Percentiles rank a stretch among this genome's conserved stretches.
phyloP scores from a whole-genome alignment of 2,113 vertebrate species.

The Neomonachus schauinslandi region DNA sequence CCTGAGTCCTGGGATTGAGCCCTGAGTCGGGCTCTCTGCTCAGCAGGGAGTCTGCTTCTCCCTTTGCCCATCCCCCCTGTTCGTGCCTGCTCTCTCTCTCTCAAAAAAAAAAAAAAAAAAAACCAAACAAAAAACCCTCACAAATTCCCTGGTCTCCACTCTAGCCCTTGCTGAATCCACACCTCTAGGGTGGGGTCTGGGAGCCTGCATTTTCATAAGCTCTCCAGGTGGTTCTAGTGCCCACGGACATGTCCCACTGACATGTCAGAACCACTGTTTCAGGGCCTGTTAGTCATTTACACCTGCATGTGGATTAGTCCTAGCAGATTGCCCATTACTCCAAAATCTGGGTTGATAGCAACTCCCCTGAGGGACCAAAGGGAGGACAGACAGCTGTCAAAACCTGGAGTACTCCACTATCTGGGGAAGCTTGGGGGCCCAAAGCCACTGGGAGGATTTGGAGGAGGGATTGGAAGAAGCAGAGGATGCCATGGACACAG shows the following conservation, averaged over 20 bases:
- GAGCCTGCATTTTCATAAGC: neutral
- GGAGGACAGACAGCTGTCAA: neutral
- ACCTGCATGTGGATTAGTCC: neutral
- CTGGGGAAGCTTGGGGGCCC: neutral
- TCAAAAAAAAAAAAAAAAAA: too few relatives aligned
- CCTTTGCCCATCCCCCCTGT: neutral
- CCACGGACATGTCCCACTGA: neutral
- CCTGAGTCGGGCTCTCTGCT: neutral
- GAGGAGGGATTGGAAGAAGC: neutral
- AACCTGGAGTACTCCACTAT: neutral
- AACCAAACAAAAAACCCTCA: neutral
- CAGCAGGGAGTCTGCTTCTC: neutral
- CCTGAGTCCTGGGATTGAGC: neutral
- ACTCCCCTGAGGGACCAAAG: neutral
- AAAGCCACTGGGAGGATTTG: neutral
- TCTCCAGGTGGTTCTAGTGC: neutral
- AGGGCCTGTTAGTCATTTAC: neutral
- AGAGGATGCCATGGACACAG: neutral
- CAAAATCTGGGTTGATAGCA: neutral
- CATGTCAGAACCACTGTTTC: neutral
- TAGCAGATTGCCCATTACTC: neutral
- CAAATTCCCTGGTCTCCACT: neutral
- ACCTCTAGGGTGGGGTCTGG: neutral
- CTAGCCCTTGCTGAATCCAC: neutral
- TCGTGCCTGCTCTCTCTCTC: neutral